Conservation (phyloP, 2,113 vertebrate genomes). For the Noctilio leporinus region DNA sequence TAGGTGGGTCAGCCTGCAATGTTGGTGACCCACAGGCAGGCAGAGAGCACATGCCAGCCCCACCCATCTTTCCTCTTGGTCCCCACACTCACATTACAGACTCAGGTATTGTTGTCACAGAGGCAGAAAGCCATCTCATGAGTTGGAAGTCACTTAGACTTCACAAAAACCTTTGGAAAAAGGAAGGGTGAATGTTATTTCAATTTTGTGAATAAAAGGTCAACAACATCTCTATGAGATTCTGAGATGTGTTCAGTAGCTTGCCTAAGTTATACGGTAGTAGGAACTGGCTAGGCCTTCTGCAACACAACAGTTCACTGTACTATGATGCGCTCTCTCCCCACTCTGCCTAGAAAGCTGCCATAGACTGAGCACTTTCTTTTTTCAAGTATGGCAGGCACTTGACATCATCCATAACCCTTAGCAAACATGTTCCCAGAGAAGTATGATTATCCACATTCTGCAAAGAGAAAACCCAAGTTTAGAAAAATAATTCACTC, state of each 20-base stretch:
- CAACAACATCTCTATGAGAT: background rate
- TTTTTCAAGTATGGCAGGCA: background rate
- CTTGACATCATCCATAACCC: background rate
- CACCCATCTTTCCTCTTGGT: background rate
- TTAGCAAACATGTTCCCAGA: background rate
- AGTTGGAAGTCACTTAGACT: background rate
- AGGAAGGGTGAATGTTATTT: background rate
- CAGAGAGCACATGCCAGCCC: background rate
- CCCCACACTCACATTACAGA: background rate
- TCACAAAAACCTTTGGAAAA: background rate
- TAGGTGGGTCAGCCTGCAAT: background rate
- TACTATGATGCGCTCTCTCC: background rate
- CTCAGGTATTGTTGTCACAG: background rate
- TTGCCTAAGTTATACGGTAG: background rate
- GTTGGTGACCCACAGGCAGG: background rate
- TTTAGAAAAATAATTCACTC: background rate
- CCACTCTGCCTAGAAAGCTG: background rate
- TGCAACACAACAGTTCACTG: background rate
- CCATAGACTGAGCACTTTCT: background rate
- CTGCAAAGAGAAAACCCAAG: background rate
- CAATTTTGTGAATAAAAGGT: background rate
- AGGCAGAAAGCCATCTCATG: background rate
- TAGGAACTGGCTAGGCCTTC: background rate
- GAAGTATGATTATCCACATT: background rate
- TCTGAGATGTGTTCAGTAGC: background rate